Base-by-base conservation (phyloP, 53 echinoderm and acorn worm genomes). In the Echinometra lucunter region DNA sequence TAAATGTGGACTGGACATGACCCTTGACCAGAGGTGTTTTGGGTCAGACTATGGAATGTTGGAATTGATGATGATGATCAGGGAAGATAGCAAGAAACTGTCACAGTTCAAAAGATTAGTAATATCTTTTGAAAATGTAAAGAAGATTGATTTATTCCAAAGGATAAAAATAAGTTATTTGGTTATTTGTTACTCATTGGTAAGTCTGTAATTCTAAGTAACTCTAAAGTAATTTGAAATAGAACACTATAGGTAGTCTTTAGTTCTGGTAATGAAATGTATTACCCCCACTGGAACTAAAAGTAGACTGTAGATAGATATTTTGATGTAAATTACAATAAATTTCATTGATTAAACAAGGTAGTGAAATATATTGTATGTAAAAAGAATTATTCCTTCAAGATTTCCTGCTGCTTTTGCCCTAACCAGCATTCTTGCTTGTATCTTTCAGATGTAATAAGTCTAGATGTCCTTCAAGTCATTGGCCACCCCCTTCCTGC, bases 401-500 rank as follows among this genome's bases (percentile, higher is more conserved):
- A 17, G n/a, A 37, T 28, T 55, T 28, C n/a, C 23, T 34, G 37
- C 9, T 44, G 0, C 5, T n/a, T 44, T 69, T 69, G 34, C 44
- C 28, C 44, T 44, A 55, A n/a, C 56, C 56, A 49, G 19, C 16
- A 15, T 53, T 37, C 18, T 37, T 89, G 35, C 37, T 63, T 78
- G 1, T 92, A 37, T 58, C 72, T 78, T 92, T 92, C 92, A 92
- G 92, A 92, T 75, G 56, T 92, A 28, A 16, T 34, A 18, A 75
- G 55, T 32, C 23, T 88, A 28, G 96, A 96, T 78, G 32, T 96
- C 44, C 95, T 96, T 49, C 95, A 96, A 47, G 92, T 95, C 27
- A 98, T 98, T 57, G 99, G 99, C 19, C 96, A 96, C 57, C 99
- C 99, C 25, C 96, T 99, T 34, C 98, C 99, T 10, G 94, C 93